Evolutionary conservation across 2,113 vertebrate species (phyloP).

Genomic region (Herpailurus yagouaroundi): DNA sequence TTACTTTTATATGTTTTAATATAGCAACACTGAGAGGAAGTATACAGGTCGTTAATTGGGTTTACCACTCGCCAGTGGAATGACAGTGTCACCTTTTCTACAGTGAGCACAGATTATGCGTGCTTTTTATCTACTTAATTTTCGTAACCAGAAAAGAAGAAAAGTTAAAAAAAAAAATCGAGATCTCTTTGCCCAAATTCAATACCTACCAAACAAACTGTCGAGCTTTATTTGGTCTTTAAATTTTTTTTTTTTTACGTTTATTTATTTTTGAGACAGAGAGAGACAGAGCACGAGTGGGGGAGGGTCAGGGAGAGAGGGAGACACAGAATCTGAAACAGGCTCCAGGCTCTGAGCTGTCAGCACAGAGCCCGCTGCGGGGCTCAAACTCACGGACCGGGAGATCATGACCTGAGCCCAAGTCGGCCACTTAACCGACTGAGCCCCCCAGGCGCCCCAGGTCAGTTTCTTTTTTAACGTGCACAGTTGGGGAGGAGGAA

Average conservation of each 20-base stretch:
- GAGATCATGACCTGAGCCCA: no score
- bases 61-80: neutral
- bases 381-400: no score
- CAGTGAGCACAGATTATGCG: neutral
- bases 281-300: no score
- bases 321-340: no score
- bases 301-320: no score
- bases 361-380: no score
- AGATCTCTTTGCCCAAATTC: neutral
- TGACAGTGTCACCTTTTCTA: neutral
- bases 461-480: neutral
- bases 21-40: neutral
- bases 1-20: neutral
- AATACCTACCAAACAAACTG: neutral
- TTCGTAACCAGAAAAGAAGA: conserved; percentile 7
- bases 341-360: no score
- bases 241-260: no score
- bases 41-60: neutral
- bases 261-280: no score
- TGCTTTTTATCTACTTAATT: neutral
- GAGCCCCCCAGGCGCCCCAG: no score
- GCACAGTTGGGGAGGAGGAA: neutral
- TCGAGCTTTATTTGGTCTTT: neutral
- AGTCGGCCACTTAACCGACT: no score
- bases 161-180: neutral